phyloP scores from a whole-genome alignment of 2,888 invertebrate genomes.

The Atethmia centrago region DNA sequence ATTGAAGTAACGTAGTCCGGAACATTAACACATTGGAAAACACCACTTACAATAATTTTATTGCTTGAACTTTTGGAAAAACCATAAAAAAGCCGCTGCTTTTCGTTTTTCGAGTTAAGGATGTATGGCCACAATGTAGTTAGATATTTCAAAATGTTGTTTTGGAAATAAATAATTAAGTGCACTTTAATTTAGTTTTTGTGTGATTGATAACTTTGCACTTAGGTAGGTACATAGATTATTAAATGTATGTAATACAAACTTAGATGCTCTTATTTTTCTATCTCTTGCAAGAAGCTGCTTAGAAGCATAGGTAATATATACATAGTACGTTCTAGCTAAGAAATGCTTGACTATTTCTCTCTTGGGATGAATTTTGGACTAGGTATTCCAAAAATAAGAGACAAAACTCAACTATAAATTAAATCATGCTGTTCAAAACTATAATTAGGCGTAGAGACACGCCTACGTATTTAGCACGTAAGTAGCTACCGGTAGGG shows the following conservation, averaged over 20 bases:
- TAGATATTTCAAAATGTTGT: conserved; percentile 4
- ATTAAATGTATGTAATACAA: neutral
- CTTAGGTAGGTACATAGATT: neutral
- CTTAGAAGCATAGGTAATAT: neutral
- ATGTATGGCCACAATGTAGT: neutral
- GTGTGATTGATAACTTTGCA: neutral
- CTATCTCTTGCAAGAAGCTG: neutral
- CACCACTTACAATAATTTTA: conserved; percentile 27
- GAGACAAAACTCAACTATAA: neutral
- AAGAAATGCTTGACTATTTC: neutral
- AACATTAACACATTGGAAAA: conserved; percentile 43
- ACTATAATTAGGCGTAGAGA: neutral
- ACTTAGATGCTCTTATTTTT: neutral
- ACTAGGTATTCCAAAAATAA: neutral
- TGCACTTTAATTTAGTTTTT: neutral
- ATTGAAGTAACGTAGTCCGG: conserved; percentile 62
- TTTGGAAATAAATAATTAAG: neutral
- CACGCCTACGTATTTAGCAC: neutral
- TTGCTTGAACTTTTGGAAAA: conserved; percentile 20
- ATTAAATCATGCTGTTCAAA: neutral
- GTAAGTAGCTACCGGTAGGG: neutral
- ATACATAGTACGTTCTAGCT: neutral
- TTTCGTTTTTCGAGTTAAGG: conserved; percentile 1
- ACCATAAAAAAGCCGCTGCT: neutral
- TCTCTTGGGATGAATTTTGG: neutral